Evolutionary conservation across 2,888 invertebrate genomes (phyloP), one percentile per base, ranked within the genome.

Genomic region (Folsomia manolachei): DNA sequence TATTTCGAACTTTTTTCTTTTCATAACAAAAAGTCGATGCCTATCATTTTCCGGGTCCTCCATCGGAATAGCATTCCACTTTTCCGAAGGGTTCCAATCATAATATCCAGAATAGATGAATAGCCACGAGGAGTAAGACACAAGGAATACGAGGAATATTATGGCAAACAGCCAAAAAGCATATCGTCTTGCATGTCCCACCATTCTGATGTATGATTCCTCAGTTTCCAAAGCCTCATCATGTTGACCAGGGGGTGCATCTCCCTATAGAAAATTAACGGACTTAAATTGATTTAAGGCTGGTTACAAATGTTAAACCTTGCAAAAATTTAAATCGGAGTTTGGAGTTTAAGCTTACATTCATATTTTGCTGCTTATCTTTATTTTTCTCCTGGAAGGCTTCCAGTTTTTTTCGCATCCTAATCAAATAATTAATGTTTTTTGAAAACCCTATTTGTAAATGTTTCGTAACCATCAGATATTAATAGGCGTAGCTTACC

Each of bases 101-200:
- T 60, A 71, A 56, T 75, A 72, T 56, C 72, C 53, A 2, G 75
- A 75, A 1, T 61, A 27, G 1, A 26, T 51, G 7, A 76, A 53
- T 0, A 76, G 65, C 74, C 74, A 74, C 1, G 64, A 63, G 74
- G 74, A 73, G 63, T 74, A 76, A 27, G 73, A 21, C 1, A 71
- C 27, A 53, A 71, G 74, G 51, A 74, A 76, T 1, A 51, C 4
- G 7, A 70, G 1, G 26, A 76, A 76, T 1, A 74, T 69, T 2
- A 71, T 26, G 1, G 74, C 71, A 61, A 76, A 64, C n/a, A 71
- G 69, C 0, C 66, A 18, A 24, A 74, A 76, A 1, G 74, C 66
- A 60, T 64, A 76, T 66, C 69, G 74, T 39, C 74, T 71, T 1
- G 66, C 70, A 51, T 72, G 63, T 61, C 69, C 75, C 2, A 72